phyloP scores from a whole-genome alignment of 2,113 vertebrate genomes.

The Neofelis nebulosa region DNA sequence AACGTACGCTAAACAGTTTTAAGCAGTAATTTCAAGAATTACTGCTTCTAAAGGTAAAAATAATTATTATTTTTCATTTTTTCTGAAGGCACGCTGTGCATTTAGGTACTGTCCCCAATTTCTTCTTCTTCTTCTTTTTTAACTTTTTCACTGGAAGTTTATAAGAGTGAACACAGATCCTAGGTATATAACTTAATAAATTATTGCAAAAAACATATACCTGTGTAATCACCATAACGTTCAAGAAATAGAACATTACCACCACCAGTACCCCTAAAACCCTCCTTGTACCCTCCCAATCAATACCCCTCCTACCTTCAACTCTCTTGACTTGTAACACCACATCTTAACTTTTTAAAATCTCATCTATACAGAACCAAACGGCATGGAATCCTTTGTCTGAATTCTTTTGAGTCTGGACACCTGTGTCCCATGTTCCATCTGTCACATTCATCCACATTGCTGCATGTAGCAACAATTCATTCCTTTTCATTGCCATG shows the following conservation, averaged over 20 bases:
- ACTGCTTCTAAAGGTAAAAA: neutral
- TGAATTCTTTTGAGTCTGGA: neutral
- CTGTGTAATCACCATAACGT: neutral
- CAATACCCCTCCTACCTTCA: neutral
- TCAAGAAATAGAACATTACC: neutral
- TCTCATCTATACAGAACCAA: neutral
- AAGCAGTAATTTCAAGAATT: neutral
- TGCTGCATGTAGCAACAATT: neutral
- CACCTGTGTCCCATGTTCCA: neutral
- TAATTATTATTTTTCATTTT: neutral
- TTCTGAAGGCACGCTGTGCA: neutral
- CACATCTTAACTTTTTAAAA: neutral
- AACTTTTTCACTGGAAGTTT: neutral
- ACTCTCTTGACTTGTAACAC: neutral
- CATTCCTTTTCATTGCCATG: neutral
- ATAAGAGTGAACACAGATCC: neutral
- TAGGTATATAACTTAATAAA: neutral
- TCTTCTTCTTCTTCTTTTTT: neutral
- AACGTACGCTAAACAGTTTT: neutral
- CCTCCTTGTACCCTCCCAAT: neutral
- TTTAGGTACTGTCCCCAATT: neutral
- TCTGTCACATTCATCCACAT: neutral
- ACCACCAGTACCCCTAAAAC: neutral
- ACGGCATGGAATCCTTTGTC: neutral
- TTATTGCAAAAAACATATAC: neutral